A percentile compares a stretch with the other conserved stretches of the same genome.
These are phyloP conservation scores for Chlorodrepanis virens DNA, from an alignment of 2,113 vertebrate genomes.

Conservation along the genomic window DNA sequence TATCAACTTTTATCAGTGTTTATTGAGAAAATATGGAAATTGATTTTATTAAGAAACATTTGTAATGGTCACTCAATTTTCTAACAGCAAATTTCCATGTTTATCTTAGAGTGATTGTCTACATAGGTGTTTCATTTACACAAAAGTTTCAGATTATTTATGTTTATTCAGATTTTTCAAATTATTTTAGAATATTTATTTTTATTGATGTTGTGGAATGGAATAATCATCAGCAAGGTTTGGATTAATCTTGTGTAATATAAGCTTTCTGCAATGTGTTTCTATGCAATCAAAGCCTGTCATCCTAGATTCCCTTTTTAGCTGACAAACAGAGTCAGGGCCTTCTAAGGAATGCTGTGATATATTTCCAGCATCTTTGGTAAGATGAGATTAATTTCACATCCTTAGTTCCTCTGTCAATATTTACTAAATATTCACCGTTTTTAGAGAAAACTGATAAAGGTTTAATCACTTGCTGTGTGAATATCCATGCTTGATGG, in stretches of 20 bases:
- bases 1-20: not conserved
- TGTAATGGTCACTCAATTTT: not conserved
- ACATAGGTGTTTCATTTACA: not conserved
- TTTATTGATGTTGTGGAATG: not conserved
- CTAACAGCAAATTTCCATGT: not conserved
- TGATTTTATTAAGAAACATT: not conserved
- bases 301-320: not conserved
- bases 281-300: not conserved
- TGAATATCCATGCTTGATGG: not conserved
- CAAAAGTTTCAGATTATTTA: not conserved
- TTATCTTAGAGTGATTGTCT: not conserved
- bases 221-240: not conserved
- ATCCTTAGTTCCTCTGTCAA: not conserved
- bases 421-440: not conserved
- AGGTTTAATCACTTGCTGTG: not conserved
- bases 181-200: not conserved
- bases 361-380: not conserved
- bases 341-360: not conserved
- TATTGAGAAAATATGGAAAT: not conserved
- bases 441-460: not conserved
- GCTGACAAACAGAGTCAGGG: not conserved
- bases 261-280: not conserved
- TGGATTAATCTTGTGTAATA: not conserved
- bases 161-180: not conserved
- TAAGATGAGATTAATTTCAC: not conserved